Evolutionary conservation across 64 coral and sea anemone species (phyloP), one percentile per base, ranked within the genome.

Genomic region (Cladopsammia gracilis): DNA sequence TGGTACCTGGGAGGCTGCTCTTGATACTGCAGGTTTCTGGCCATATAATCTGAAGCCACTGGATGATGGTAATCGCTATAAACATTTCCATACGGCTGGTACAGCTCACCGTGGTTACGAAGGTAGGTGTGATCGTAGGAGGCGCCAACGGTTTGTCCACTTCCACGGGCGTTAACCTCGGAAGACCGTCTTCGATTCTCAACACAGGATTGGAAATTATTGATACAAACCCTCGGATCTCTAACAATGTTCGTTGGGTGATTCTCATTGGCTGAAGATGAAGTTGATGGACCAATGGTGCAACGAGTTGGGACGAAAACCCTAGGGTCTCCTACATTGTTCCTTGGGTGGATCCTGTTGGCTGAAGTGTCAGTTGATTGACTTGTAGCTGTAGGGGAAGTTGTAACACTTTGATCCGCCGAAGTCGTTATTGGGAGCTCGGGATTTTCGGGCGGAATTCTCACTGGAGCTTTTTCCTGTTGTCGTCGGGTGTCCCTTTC

Each of bases 401-500:
- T 68, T 19, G 43, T 67, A 12, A 51, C 9, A 84, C 14, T 16
- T 19, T 15, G 57, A 9, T n/a, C 58, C 58, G 4, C 60, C 19
- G 45, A 13, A 15, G 58, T 9, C 23, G 42, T 48, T 43, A 58
- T 9, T 10, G 58, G 24, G 16, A 9, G 44, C 20, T 84, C 80
- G 12, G 80, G 42, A 20, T 22, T 47, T 15, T 84, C 80, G 20
- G 48, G 26, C 19, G 57, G 82, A 58, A 4, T 73, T 26, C 43
- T 56, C 18, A 22, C 58, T 10, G 46, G 58, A 34, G 25, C 18
- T 71, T 61, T 73, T 73, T 47, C 74, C 15, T 57, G 85, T 71
- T 51, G 68, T 25, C 70, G 59, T 20, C 75, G 47, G 25, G 69
- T 62, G 53, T 96, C 98, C 62, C 94, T 88, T n/a, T 99, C 98